Conservation (phyloP, 2,888 invertebrate genomes). For the Norana najaformis region DNA sequence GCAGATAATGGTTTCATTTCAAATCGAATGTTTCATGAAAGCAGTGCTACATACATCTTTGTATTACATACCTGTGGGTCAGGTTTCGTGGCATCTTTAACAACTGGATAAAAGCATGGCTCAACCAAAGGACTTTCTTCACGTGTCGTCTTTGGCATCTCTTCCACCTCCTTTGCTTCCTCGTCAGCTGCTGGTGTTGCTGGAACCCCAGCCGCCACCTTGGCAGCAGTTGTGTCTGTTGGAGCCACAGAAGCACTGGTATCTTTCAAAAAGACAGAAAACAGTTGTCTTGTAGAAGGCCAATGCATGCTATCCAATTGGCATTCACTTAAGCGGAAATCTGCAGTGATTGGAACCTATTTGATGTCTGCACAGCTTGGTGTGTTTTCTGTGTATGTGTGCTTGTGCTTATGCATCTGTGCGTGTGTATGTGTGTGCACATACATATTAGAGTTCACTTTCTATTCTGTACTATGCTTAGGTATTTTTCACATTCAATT, state of each 20-base stretch:
- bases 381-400: neutral
- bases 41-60: neutral
- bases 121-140: slow-evolving; percentile 64
- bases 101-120: slow-evolving; percentile 90
- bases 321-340: too few species aligned
- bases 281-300: neutral
- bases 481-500: too few species aligned
- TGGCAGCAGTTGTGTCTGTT: neutral
- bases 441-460: neutral
- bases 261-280: neutral
- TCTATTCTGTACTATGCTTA: neutral
- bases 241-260: neutral
- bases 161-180: slow-evolving; percentile 38
- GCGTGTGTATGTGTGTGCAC: neutral
- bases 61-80: slow-evolving; percentile 56
- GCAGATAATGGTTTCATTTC: neutral
- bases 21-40: neutral
- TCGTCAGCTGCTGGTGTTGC: neutral
- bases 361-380: neutral
- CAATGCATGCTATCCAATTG: neutral
- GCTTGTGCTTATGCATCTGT: neutral
- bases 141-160: slow-evolving; percentile 57
- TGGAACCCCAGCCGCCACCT: neutral
- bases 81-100: slow-evolving; percentile 71
- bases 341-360: neutral